Base-by-base conservation (phyloP, 2,797 vertebrate genomes). In the Anolis apletophallus region DNA sequence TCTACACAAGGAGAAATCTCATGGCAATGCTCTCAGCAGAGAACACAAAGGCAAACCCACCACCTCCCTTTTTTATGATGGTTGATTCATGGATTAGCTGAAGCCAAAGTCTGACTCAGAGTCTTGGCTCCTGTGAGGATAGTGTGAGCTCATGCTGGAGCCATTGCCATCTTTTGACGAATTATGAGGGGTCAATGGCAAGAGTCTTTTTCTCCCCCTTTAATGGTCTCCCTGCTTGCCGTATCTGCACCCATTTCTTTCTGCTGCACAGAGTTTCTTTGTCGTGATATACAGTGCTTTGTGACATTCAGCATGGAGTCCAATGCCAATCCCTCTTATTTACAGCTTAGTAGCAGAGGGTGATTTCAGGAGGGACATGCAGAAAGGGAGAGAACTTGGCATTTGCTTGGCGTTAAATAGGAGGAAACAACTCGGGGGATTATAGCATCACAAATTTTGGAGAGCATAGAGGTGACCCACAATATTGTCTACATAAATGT, bases 61-160 rank as follows among this genome's bases (percentile, higher is more conserved):
- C 26, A 0, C 52, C 8, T 6, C 23, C 46, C 12, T 23, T 40
- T 59, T 21, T 21, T 73, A 46, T 68, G 54, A 29, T 68, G 36
- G 40, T 36, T 79, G 81, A 73, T 83, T 78, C 55, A 64, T 87
- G 67, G 64, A n/a, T 52, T 23, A 36, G 78, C 68, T 52, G 23
- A 54, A 79, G 86, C 86, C 86, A 87, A 80, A 9, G 14, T 79
- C 32, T 87, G 86, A 87, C 54, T 83, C 81, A 87, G 23, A 57
- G 21, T 16, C 40, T 52, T 87, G 75, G 86, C 86, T 36, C 61
- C n/a, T 2, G 32, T 13, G 55, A 83, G 46, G 57, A 40, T 29
- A 23, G 75, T 6, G 75, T 87, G 86, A 87, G 74, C 81, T 87
- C 86, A 87, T 79, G 54, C 13, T 26, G 36, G 26, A 61, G 54